Base-by-base conservation (phyloP, 2,888 invertebrate genomes). In the Rambutsinella grinnellia region DNA sequence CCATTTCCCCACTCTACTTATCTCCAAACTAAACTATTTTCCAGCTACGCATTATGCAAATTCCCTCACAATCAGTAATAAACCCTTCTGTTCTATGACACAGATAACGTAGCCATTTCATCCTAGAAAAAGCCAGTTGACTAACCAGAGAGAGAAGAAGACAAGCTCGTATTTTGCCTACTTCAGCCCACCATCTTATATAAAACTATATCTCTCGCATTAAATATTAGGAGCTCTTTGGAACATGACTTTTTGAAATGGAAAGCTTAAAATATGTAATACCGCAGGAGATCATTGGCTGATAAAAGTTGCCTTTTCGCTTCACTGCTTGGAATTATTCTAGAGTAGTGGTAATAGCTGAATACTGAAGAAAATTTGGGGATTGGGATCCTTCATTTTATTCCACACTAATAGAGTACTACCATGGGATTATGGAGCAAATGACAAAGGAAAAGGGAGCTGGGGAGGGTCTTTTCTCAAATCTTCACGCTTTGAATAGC, bases 211-310 rank as follows among this genome's bases (percentile, higher is more conserved):
- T n/a, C n/a, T n/a, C n/a, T n/a, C 44, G 65, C 36, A 44, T 28
- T 57, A 57, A 63, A 63, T 57, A 46, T 57, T 26, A 13, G 8
- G 10, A 51, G 58, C 28, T 36, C 36, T 36, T n/a, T 21, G 46
- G 57, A 68, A 27, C 26, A 65, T 19, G 61, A 15, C 65, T 53
- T 51, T 61, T 44, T 61, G 44, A 61, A 61, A 69, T 60, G 44
- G 61, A 54, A 54, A 69, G 60, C 60, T 60, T 51, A 62, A 23
- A 36, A 67, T 26, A 67, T 17, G 62, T 49, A 60, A 66, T 56
- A 51, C 60, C 53, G 51, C 69, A 53, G 53, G 67, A 61, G 60
- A 69, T 67, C 67, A 49, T 46, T 67, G 67, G 62, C 21, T 62
- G 62, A 62, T 62, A 62, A 62, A 51, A 24, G 28, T 60, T 44